Evolutionary conservation across 2,888 invertebrate species (phyloP).

Genomic region (Alitta virens): DNA sequence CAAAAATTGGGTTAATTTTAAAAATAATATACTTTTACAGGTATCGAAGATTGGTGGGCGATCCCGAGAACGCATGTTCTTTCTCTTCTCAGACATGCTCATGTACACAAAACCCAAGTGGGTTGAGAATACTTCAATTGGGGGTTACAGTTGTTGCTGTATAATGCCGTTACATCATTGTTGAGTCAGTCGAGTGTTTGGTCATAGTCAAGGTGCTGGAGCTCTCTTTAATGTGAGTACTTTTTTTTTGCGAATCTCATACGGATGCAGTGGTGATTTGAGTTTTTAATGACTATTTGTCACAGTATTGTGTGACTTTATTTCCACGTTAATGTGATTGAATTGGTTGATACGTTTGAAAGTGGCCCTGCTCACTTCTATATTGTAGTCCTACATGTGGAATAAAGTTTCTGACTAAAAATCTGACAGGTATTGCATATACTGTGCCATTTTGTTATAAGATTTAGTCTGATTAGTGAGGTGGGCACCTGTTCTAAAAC

Average conservation of each 20-base stretch:
- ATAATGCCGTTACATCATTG: conserved; percentile 73
- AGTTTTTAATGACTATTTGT: too few relatives aligned
- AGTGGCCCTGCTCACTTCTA: too few relatives aligned
- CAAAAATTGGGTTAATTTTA: too few relatives aligned
- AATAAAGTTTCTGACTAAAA: background rate
- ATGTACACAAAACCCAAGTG: conserved; percentile 71
- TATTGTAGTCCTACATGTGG: background rate
- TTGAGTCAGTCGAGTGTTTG: conserved; percentile 57
- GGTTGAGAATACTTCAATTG: conserved; percentile 59
- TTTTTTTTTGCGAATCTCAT: too few relatives aligned
- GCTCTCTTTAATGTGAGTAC: conserved; percentile 29
- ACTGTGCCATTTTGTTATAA: too few relatives aligned
- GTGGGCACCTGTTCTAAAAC: too few relatives aligned
- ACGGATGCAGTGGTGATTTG: too few relatives aligned
- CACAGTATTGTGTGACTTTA: too few relatives aligned
- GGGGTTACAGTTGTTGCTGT: conserved; percentile 66
- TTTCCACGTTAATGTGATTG: too few relatives aligned
- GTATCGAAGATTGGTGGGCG: conserved; percentile 56
- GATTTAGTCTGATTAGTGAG: too few relatives aligned
- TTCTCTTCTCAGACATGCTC: conserved; percentile 72
- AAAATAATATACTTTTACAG: too few relatives aligned
- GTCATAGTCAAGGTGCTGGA: conserved; percentile 23
- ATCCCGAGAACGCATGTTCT: conserved; percentile 65
- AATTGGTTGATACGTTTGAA: too few relatives aligned
- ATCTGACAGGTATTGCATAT: background rate